phyloP scores from a whole-genome alignment of 2,797 vertebrate species.

The Phrynocephalus vlangalii region DNA sequence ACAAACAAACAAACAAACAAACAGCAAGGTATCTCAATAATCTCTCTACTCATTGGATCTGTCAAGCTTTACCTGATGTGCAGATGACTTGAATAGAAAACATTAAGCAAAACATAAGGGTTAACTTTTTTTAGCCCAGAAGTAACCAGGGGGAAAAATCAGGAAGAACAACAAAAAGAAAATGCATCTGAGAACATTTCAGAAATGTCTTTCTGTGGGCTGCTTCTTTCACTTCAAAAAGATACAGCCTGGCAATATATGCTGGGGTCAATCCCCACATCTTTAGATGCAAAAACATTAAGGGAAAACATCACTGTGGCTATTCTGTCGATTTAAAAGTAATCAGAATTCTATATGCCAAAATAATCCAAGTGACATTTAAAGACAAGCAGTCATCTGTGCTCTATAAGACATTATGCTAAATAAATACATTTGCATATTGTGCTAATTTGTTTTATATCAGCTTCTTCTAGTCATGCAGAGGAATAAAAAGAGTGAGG shows the following conservation, averaged over 20 bases:
- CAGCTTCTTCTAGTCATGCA: neutral
- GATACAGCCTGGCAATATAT: neutral
- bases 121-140: neutral
- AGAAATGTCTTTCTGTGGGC: neutral
- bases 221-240: neutral
- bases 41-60: neutral
- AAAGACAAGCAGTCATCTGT: neutral
- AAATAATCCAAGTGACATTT: neutral
- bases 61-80: neutral
- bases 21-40: neutral
- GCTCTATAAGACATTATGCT: neutral
- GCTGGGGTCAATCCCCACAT: neutral
- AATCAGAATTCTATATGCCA: neutral
- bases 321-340: neutral
- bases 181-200: neutral
- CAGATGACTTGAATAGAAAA: fast-evolving
- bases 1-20: no score
- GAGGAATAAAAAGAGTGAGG: neutral
- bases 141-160: neutral
- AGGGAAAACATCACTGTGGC: neutral
- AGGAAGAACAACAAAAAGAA: neutral
- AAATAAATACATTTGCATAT: neutral
- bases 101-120: neutral
- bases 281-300: neutral
- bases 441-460: neutral